These are phyloP conservation scores for Galendromus occidentalis DNA, from an alignment of 1,140 invertebrate species.

Conservation along the genomic window DNA sequence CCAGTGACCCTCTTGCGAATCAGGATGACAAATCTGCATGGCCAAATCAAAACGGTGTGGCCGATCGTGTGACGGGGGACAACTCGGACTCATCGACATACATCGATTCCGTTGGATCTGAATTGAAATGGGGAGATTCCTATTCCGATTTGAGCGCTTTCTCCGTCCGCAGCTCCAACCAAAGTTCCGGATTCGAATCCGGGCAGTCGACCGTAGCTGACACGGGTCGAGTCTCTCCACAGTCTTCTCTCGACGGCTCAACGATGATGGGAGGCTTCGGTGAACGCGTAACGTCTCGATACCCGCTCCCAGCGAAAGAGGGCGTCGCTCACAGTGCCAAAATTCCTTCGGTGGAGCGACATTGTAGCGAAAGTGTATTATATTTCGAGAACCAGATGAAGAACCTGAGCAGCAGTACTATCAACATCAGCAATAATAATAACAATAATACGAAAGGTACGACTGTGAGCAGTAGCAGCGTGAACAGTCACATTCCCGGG, in stretches of 20 bases:
- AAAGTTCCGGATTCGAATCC: slow-evolving; percentile 19
- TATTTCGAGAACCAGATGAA: slow-evolving; percentile 30
- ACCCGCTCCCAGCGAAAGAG: slow-evolving; percentile 21
- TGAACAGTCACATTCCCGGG: slow-evolving; percentile 17
- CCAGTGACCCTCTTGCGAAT: neutral
- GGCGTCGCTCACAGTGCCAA: slow-evolving; percentile 51
- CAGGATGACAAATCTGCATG: neutral
- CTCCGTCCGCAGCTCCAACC: slow-evolving; percentile 19
- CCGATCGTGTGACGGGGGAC: neutral
- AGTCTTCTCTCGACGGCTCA: slow-evolving; percentile 33
- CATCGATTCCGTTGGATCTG: neutral
- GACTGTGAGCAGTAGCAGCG: neutral
- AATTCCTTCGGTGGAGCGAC: slow-evolving; percentile 54
- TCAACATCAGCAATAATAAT: neutral
- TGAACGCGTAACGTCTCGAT: slow-evolving; percentile 23
- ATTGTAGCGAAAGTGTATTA: slow-evolving; percentile 54
- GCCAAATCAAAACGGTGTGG: neutral
- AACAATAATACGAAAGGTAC: neutral
- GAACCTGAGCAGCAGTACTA: neutral
- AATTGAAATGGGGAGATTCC: slow-evolving; percentile 31
- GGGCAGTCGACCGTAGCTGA: slow-evolving; percentile 20
- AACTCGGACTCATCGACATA: slow-evolving; percentile 2
- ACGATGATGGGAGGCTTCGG: slow-evolving; percentile 21
- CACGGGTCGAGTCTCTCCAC: slow-evolving; percentile 18
- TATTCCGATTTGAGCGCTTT: slow-evolving; percentile 44